phyloP scores from a whole-genome alignment of 2,113 vertebrate species.

The Vulpes ferrilata region DNA sequence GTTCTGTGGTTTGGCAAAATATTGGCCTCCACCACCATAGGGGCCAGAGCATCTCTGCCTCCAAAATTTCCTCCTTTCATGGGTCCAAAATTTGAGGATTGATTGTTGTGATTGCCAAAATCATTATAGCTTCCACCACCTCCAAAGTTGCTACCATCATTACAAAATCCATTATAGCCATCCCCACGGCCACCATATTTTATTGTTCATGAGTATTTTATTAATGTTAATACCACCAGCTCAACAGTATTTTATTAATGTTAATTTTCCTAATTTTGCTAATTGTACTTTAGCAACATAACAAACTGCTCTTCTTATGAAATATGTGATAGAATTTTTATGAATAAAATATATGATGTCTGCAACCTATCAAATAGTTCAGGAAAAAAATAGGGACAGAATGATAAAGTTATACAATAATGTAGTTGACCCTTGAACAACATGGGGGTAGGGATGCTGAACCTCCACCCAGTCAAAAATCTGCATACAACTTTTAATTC shows the following conservation, averaged over 20 bases:
- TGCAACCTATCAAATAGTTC: not conserved
- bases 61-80: too few species aligned
- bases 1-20: too few species aligned
- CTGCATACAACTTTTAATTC: not conserved
- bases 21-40: too few species aligned
- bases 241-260: not conserved
- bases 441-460: not conserved
- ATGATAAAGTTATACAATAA: not conserved
- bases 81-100: too few species aligned
- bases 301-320: not conserved
- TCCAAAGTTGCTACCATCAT: too few species aligned
- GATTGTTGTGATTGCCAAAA: too few species aligned
- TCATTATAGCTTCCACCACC: too few species aligned
- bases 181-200: too few species aligned
- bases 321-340: not conserved
- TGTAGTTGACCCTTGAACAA: not conserved
- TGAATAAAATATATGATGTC: not conserved
- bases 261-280: constrained; percentile 17
- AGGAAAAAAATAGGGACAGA: not conserved
- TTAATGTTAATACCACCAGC: too few species aligned
- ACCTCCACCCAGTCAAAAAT: not conserved
- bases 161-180: too few species aligned
- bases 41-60: too few species aligned
- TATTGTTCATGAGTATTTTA: too few species aligned
- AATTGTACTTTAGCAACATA: not conserved